phyloP scores from a whole-genome alignment of 2,888 invertebrate species.

The Idaea dimidiata region DNA sequence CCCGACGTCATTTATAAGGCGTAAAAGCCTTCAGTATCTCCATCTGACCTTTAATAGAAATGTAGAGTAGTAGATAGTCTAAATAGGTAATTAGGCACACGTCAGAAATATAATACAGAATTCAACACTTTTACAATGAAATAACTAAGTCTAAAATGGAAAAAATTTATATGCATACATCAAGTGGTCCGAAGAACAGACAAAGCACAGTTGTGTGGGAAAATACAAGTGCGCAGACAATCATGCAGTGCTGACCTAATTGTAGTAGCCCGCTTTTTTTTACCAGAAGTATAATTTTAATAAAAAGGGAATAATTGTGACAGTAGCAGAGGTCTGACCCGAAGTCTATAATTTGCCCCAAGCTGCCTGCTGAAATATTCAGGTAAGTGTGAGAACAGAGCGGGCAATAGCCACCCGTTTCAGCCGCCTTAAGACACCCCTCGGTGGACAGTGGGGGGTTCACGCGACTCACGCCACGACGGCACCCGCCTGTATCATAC shows the following conservation, averaged over 20 bases:
- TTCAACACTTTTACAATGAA: background rate
- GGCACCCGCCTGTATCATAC: constrained; percentile 17
- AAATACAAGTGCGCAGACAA: constrained; percentile 46
- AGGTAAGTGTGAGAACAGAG: constrained; percentile 58
- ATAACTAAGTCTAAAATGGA: background rate
- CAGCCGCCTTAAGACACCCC: constrained; percentile 26
- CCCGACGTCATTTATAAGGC: too few species aligned
- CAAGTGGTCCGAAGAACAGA: constrained; percentile 34
- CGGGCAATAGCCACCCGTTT: constrained; percentile 42
- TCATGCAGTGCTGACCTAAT: constrained; percentile 63
- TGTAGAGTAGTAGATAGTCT: too few species aligned
- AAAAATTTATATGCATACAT: background rate
- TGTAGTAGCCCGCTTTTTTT: constrained; percentile 42
- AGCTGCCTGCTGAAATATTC: constrained; percentile 68
- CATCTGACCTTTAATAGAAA: too few species aligned
- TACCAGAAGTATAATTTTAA: constrained; percentile 49
- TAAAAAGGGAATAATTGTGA: constrained; percentile 56
- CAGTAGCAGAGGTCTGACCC: constrained; percentile 42
- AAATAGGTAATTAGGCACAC: too few species aligned
- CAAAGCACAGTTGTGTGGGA: constrained; percentile 47
- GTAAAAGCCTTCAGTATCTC: too few species aligned
- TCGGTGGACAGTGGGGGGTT: constrained; percentile 26
- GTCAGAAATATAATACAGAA: too few species aligned
- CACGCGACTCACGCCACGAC: constrained; percentile 21
- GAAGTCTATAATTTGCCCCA: constrained; percentile 69